phyloP scores from a whole-genome alignment of 2,113 vertebrate species.

The Tragelaphus imberbis region DNA sequence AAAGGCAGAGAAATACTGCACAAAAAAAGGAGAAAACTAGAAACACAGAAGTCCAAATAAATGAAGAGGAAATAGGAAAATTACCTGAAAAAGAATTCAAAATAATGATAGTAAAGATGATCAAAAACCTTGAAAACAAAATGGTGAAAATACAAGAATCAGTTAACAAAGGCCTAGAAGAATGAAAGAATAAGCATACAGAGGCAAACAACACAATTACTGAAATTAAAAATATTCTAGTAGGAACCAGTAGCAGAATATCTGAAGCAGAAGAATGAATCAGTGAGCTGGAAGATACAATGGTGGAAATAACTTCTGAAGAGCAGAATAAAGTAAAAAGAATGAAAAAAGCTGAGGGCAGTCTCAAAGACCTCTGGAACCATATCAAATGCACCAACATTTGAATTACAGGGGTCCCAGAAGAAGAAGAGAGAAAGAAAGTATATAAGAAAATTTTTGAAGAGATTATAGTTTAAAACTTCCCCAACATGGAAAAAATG shows the following conservation, averaged over 20 bases:
- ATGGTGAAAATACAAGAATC: not conserved
- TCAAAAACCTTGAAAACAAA: not conserved
- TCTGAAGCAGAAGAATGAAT: not conserved
- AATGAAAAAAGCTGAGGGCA: not conserved
- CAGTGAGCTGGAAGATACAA: not conserved
- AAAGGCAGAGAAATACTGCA: not conserved
- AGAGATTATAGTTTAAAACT: not conserved
- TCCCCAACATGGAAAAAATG: not conserved
- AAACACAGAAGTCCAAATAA: not conserved
- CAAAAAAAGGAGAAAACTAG: not conserved
- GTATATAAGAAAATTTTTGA: not conserved
- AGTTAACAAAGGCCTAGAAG: not conserved
- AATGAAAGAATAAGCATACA: not conserved
- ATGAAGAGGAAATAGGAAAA: not conserved
- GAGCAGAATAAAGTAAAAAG: not conserved
- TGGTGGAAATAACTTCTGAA: not conserved
- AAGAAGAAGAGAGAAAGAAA: not conserved
- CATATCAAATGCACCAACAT: not conserved
- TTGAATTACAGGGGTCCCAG: not conserved
- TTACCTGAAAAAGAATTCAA: not conserved
- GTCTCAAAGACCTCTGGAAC: not conserved
- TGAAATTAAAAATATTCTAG: not conserved
- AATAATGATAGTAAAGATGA: not conserved
- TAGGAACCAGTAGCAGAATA: not conserved
- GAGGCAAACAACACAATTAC: not conserved